phyloP scores from a whole-genome alignment of 2,113 vertebrate genomes.

The Colinus virginianus region DNA sequence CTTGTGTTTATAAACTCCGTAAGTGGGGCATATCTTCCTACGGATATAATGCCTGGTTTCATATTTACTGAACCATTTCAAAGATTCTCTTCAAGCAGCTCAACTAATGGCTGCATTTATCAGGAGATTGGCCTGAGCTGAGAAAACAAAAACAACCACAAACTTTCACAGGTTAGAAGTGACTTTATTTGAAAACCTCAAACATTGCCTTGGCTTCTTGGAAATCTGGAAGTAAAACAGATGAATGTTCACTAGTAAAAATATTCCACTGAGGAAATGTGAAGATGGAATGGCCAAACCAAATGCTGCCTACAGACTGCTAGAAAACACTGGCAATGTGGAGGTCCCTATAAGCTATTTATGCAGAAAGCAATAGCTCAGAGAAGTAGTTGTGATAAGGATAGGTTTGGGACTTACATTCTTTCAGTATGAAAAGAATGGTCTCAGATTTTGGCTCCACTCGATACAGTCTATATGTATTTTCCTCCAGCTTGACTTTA shows the following conservation, averaged over 20 bases:
- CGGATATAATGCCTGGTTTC: not conserved
- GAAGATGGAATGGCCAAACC: not conserved
- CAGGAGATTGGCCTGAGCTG: not conserved
- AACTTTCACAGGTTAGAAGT: not conserved
- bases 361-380: not conserved
- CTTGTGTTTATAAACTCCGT: not conserved
- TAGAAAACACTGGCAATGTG: not conserved
- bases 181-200: not conserved
- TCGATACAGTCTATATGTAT: not conserved
- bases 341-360: not conserved
- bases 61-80: not conserved
- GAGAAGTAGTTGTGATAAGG: not conserved
- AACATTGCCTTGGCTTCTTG: not conserved
- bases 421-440: fast-evolving
- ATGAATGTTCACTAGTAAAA: not conserved
- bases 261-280: not conserved
- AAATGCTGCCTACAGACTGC: not conserved
- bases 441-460: not conserved
- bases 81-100: not conserved
- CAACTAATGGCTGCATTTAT: not conserved
- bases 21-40: not conserved
- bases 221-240: not conserved
- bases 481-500: not conserved
- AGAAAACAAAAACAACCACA: not conserved
- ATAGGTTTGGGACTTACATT: not conserved